A percentile compares a stretch with the other conserved stretches of the same genome.
Conservation (phyloP, 2,113 vertebrate species). For the Psilopsiagon aurifrons region DNA sequence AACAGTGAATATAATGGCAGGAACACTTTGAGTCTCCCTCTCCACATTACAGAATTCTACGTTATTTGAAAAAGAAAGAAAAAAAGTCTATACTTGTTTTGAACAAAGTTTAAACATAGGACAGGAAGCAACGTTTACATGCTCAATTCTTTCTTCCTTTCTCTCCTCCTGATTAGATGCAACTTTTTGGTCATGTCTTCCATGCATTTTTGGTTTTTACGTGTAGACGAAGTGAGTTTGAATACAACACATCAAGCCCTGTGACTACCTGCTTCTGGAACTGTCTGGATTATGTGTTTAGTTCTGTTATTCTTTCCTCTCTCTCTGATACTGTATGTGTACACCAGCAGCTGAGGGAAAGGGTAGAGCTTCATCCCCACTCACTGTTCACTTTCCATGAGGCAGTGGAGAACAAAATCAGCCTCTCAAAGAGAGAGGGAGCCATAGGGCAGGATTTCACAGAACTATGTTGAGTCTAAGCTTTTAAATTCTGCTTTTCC, state of each 20-base stretch:
- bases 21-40: neutral
- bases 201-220: neutral
- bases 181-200: neutral
- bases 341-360: neutral
- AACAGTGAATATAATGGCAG: neutral
- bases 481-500: neutral
- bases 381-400: neutral
- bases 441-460: neutral
- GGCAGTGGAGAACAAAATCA: neutral
- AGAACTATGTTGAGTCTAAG: neutral
- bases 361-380: neutral
- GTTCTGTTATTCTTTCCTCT: neutral
- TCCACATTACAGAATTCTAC: neutral
- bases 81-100: neutral
- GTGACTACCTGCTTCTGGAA: neutral
- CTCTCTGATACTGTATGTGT: neutral
- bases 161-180: neutral
- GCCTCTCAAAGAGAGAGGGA: neutral
- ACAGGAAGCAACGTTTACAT: neutral
- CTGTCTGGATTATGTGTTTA: neutral
- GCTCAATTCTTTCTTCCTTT: neutral
- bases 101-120: neutral
- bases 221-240: neutral
- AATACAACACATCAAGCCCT: neutral
- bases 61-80: neutral